Evolutionary conservation across 2,797 vertebrate species (phyloP).

Genomic region (Catharus ustulatus): DNA sequence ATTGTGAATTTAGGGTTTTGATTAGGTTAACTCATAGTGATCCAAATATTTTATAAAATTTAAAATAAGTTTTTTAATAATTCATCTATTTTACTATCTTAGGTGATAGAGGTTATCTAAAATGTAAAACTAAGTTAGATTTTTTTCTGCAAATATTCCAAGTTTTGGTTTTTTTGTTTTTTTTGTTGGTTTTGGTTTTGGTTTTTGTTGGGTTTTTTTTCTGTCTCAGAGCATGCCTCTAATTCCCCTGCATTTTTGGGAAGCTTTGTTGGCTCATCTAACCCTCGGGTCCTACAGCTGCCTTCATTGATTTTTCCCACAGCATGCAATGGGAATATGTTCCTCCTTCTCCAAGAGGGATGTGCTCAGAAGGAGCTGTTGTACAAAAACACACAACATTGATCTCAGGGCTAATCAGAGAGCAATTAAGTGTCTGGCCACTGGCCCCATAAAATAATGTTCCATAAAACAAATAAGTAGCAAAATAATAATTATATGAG

Average conservation of each 20-base stretch:
- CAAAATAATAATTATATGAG: not conserved
- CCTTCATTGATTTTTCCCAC: not conserved
- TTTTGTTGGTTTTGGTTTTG: not conserved
- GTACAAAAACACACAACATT: rapidly evolving
- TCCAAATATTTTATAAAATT: not conserved
- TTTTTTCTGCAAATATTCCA: not conserved
- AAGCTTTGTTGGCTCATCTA: not conserved
- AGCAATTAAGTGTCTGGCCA: not conserved
- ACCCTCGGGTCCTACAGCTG: not conserved
- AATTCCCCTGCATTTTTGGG: not conserved
- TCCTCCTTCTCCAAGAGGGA: not conserved
- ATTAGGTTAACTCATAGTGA: not conserved
- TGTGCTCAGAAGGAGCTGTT: not conserved
- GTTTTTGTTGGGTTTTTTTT: not conserved
- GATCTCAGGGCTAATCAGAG: not conserved
- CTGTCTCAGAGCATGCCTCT: not conserved
- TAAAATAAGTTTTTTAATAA: not conserved
- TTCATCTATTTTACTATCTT: not conserved
- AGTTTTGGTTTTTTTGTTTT: not conserved
- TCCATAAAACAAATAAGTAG: not conserved
- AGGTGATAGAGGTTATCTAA: not conserved
- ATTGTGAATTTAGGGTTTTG: not conserved
- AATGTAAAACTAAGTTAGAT: not conserved
- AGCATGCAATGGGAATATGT: not conserved
- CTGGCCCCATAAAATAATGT: not conserved